Base-by-base conservation (phyloP, 2,113 vertebrate genomes). In the Gallinago jamesoni region DNA sequence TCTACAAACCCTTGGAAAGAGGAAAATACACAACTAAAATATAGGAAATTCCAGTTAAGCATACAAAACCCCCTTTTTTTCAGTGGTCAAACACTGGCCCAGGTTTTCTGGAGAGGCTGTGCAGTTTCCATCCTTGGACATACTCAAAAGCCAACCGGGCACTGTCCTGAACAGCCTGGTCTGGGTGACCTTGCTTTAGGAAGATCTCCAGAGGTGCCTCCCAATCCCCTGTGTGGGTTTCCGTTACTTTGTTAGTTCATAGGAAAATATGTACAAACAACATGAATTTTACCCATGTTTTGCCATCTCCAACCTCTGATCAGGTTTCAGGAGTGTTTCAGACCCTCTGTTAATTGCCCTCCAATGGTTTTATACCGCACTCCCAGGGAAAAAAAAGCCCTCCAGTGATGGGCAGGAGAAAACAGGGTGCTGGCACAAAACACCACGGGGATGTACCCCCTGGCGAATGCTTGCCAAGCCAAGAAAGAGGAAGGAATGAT, bases 31-130 rank as follows among this genome's bases (percentile, higher is more conserved):
- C 28, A 47, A 64, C 9, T 10, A 18, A 39, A 79, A 9, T 1
- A 15, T 21, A 21, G 43, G 45, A 22, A 55, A 52, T 52, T 31
- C 39, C 23, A n/a, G 8, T 37, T 50, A 19, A 35, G n/a, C 22
- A n/a, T 3, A 39, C 6, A 5, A 1, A 3, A 13, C 3, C 6
- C 39, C 12, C 5, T 39, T 12, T 7, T 35, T 41, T 31, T 6
- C 0, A 2, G 56, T 20, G 62, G 33, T 18, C 23, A 21, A 23
- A 68, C 9, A 14, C 25, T 23, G 48, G 50, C 14, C 28, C 22
- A 9, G 28, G 45, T 4, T 56, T 45, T 4, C 35, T 20, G 35
- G 21, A 69, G 66, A 47, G 64, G 60, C 45, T 18, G 9, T 48
- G n/a, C 52, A 63, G 68, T 7, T 16, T 76, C 53, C 48, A 25